A percentile compares a stretch with the other conserved stretches of the same genome.
Evolutionary conservation across 2,113 vertebrate genomes (phyloP).

Genomic region (Odobenus rosmarus): DNA sequence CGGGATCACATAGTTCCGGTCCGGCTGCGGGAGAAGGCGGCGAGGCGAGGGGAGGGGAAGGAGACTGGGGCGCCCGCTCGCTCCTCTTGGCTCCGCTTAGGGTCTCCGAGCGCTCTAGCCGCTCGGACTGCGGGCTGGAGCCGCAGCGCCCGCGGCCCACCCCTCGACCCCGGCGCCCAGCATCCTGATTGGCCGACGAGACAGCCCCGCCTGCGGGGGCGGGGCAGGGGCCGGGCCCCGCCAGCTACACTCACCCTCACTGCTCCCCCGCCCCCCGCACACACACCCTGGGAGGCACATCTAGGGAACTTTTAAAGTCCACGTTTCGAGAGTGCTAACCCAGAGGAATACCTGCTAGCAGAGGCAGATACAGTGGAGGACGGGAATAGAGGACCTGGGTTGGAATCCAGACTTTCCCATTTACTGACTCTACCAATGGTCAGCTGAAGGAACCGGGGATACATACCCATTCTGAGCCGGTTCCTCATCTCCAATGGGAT

Average conservation of each 20-base stretch:
- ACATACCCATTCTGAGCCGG: neutral
- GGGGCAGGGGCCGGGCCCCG: neutral
- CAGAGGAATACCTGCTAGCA: fast-evolving
- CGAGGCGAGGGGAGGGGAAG: neutral
- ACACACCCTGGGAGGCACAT: neutral
- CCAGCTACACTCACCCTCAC: neutral
- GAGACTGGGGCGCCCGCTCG: neutral
- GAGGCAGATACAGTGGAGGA: too few relatives aligned
- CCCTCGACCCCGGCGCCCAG: neutral
- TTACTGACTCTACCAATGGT: neutral
- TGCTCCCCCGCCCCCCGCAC: neutral
- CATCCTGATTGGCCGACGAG: conserved; percentile 48
- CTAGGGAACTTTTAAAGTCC: neutral
- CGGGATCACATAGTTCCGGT: conserved; percentile 87
- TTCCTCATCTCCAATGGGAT: neutral
- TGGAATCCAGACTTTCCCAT: neutral
- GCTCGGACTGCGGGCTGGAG: neutral
- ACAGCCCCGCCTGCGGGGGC: neutral
- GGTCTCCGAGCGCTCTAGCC: neutral
- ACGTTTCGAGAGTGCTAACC: fast-evolving
- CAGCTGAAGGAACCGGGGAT: neutral
- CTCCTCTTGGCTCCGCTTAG: conserved; percentile 2
- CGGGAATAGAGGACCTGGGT: neutral
- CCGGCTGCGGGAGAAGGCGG: conserved; percentile 38
- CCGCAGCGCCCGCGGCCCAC: neutral